phyloP scores from a whole-genome alignment of 1,140 invertebrate genomes.

The Adelges cooleyi region DNA sequence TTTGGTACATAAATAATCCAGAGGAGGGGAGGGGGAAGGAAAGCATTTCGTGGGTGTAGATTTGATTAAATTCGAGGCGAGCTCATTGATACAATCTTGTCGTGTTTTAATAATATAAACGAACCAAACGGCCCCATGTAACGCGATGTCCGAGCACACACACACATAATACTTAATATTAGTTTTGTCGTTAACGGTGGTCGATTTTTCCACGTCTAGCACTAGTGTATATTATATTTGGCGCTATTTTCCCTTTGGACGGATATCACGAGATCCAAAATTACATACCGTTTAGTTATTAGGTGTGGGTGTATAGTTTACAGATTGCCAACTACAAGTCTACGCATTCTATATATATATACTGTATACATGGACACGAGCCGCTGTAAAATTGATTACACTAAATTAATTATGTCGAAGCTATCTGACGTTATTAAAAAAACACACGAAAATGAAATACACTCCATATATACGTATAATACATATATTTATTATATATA shows the following conservation, averaged over 20 bases:
- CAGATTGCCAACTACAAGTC: too few relatives aligned
- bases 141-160: constrained; percentile 1
- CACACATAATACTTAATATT: background rate
- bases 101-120: background rate
- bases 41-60: too few relatives aligned
- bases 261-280: too few relatives aligned
- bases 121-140: constrained; percentile 4
- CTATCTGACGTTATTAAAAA: background rate
- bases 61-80: too few relatives aligned
- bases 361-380: background rate
- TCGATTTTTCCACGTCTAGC: constrained; percentile 1
- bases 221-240: too few relatives aligned
- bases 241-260: too few relatives aligned
- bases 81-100: background rate
- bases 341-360: background rate
- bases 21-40: too few relatives aligned
- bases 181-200: constrained; percentile 15
- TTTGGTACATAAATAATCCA: too few relatives aligned
- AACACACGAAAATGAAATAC: constrained; percentile 21
- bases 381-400: constrained; percentile 20
- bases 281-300: too few relatives aligned
- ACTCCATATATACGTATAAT: background rate
- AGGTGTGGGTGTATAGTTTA: too few relatives aligned
- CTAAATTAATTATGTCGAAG: constrained; percentile 12
- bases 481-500: background rate